Conservation (phyloP, 2,113 vertebrate species). For the Psilopogon haemacephalus region DNA sequence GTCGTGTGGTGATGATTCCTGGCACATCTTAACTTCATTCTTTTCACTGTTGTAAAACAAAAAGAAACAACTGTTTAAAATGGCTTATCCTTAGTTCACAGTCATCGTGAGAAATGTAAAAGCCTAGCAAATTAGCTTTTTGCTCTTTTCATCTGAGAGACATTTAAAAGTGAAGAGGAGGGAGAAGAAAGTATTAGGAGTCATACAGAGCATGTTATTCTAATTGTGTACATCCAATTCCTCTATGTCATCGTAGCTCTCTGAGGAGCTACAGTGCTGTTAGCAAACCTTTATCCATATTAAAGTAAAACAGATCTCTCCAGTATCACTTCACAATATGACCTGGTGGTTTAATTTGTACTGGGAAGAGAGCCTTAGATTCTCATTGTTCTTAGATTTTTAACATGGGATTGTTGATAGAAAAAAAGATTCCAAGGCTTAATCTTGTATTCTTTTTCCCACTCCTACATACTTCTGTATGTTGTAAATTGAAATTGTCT, state of each 20-base stretch:
- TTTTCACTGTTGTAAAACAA: background rate
- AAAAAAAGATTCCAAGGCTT: background rate
- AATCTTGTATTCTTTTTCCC: background rate
- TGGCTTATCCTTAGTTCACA: background rate
- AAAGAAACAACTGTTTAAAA: background rate
- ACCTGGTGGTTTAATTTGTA: background rate
- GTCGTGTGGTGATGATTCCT: fast-evolving
- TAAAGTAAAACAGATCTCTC: background rate
- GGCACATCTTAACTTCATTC: background rate
- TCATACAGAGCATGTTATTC: background rate
- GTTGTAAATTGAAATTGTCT: background rate
- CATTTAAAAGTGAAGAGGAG: background rate
- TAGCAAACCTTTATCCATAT: background rate
- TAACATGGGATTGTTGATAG: background rate
- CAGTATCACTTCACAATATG: background rate
- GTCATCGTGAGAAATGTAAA: background rate
- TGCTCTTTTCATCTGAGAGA: background rate
- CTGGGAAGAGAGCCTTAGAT: background rate
- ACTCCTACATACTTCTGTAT: background rate
- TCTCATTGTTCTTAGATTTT: background rate
- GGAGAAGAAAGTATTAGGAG: background rate
- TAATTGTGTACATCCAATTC: background rate
- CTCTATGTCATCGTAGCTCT: background rate
- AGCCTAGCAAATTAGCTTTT: background rate
- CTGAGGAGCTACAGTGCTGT: background rate